These are phyloP conservation scores for Nanger granti DNA, from an alignment of 2,113 vertebrate genomes.

Conservation along the genomic window DNA sequence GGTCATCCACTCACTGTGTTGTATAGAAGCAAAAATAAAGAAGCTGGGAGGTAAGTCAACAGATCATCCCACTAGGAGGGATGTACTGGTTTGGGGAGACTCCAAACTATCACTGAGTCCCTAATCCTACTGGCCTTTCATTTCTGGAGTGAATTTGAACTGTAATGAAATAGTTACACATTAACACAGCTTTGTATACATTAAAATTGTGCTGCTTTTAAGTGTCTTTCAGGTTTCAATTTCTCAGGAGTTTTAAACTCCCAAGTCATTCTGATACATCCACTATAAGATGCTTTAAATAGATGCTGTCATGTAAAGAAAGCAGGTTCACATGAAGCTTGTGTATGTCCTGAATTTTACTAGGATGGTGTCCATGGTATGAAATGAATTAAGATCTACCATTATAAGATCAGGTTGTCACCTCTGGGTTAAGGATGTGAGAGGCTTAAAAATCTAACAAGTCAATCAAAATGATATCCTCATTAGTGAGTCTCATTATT, in stretches of 20 bases:
- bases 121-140: conserved; percentile 79
- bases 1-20: conserved; percentile 76
- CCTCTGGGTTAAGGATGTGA: conserved; percentile 47
- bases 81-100: conserved; percentile 71
- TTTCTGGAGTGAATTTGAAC: conserved; percentile 80
- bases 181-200: conserved; percentile 82
- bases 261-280: background rate
- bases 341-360: background rate
- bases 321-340: background rate
- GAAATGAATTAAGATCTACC: background rate
- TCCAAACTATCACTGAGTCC: conserved; percentile 74
- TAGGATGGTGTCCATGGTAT: background rate
- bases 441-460: background rate
- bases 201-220: conserved; percentile 73
- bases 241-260: conserved; percentile 53
- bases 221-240: conserved; percentile 11
- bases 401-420: background rate
- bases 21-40: conserved; percentile 78
- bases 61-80: conserved; percentile 74
- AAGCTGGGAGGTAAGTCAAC: conserved; percentile 75
- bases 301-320: background rate
- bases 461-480: conserved; percentile 29
- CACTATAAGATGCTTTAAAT: background rate
- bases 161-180: conserved; percentile 62
- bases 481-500: conserved; percentile 45